A percentile compares a stretch with the other conserved stretches of the same genome.
Evolutionary conservation across 2,888 invertebrate genomes (phyloP).

Genomic region (Ormyrus nitidulus): DNA sequence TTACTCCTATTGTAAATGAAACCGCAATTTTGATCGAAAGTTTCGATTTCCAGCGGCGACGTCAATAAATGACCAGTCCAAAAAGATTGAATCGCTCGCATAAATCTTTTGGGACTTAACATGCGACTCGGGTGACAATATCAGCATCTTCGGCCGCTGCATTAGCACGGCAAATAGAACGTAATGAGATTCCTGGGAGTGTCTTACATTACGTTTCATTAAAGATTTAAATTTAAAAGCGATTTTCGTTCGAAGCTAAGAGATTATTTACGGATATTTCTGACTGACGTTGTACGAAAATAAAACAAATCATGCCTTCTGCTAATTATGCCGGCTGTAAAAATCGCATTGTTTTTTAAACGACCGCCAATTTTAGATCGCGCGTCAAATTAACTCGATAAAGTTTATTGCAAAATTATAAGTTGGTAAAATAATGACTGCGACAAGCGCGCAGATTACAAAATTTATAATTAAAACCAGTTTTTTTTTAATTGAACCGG

Average conservation of each 20-base stretch:
- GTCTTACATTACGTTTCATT: background rate
- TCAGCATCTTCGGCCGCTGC: constrained; percentile 12
- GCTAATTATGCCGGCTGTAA: background rate
- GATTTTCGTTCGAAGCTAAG: background rate
- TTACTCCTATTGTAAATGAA: constrained; percentile 4
- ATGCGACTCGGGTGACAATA: constrained; percentile 2
- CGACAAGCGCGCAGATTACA: too few relatives aligned
- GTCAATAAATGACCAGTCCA: constrained; percentile 31
- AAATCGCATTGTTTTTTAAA: background rate
- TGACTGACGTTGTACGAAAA: too few relatives aligned
- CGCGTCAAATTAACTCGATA: too few relatives aligned
- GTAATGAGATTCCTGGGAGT: constrained; percentile 14
- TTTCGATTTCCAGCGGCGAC: constrained; percentile 39
- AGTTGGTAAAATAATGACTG: too few relatives aligned
- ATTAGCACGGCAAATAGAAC: constrained; percentile 11
- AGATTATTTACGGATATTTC: background rate
- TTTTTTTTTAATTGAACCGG: too few relatives aligned
- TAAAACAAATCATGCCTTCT: too few relatives aligned
- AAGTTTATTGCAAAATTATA: too few relatives aligned
- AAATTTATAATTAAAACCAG: too few relatives aligned
- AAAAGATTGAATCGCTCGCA: constrained; percentile 34
- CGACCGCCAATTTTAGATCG: too few relatives aligned
- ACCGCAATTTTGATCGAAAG: constrained; percentile 36
- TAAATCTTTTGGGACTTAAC: constrained; percentile 37
- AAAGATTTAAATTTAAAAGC: background rate